Percentiles rank a stretch among this genome's conserved stretches.
phyloP scores from a whole-genome alignment of 64 coral and sea anemone genomes.

The Actinia equina region DNA sequence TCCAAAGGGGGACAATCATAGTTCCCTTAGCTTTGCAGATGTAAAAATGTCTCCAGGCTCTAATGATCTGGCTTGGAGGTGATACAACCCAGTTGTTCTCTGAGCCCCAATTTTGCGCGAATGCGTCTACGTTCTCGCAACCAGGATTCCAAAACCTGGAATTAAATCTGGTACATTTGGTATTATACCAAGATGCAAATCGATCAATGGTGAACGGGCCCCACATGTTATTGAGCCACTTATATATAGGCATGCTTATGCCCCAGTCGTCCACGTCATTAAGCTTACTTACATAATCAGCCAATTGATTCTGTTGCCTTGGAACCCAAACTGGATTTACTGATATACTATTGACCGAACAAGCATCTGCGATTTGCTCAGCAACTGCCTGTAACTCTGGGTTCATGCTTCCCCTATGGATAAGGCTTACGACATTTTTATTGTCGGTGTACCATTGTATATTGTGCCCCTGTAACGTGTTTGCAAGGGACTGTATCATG shows the following conservation, averaged over 20 bases:
- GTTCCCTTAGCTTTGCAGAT: slow-evolving; percentile 8
- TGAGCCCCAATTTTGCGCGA: slow-evolving; percentile 3
- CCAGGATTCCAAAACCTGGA: slow-evolving; percentile 44
- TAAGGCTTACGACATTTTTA: slow-evolving; percentile 28
- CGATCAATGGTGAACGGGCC: slow-evolving; percentile 40
- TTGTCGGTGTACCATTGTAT: slow-evolving; percentile 49
- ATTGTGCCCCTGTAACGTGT: slow-evolving; percentile 12
- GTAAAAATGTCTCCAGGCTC: not conserved
- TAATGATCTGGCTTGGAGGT: not conserved
- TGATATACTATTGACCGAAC: slow-evolving; percentile 9
- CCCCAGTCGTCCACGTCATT: slow-evolving; percentile 42
- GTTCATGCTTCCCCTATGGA: slow-evolving; percentile 28
- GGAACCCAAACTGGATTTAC: slow-evolving; percentile 32
- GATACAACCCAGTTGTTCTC: slow-evolving; percentile 40
- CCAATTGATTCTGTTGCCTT: slow-evolving; percentile 27
- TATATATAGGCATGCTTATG: slow-evolving; percentile 20
- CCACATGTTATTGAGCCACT: slow-evolving; percentile 15
- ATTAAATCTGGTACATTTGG: slow-evolving; percentile 16
- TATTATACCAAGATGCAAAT: slow-evolving; percentile 43
- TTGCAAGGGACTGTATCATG: too few species aligned
- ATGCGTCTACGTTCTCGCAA: slow-evolving; percentile 44
- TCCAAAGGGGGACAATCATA: slow-evolving; percentile 6
- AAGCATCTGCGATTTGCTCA: slow-evolving; percentile 3
- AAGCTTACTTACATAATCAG: slow-evolving; percentile 50
- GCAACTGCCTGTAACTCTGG: slow-evolving; percentile 11